Base-by-base conservation (phyloP, 1,140 invertebrate genomes). In the Aphelenchoides besseyi region DNA sequence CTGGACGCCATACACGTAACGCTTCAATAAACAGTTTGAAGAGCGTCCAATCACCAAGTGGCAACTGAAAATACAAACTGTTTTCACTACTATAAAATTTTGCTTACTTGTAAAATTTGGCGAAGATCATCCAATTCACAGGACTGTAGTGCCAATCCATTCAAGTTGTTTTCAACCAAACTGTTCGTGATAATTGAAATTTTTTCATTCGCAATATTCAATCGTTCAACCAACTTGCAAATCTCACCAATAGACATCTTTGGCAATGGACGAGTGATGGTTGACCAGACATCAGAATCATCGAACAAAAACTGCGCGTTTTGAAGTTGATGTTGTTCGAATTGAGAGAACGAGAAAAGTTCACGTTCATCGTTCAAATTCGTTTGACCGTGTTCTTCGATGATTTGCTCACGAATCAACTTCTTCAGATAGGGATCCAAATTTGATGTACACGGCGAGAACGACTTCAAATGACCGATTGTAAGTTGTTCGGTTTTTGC, bases 391-490 rank as follows among this genome's bases (percentile, higher is more conserved):
- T 71, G 55, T 26, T 74, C 72, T 35, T 78, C 76, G 41, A 30
- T 33, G 36, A 28, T 37, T 52, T 75, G 55, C 68, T 76, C 79
- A 35, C 69, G 36, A 9, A 82, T 84, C 30, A 79, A 64, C 32
- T 82, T 84, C 18, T 80, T 53, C 48, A 83, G 62, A 70, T 83
- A 83, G 0, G 81, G 81, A 72, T 83, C 81, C 48, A 83, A 72
- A 67, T 85, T 83, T 18, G 78, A 81, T 3, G 81, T 84, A 67
- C 82, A 83, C 5, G 82, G 75, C 12, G 74, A 74, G 67, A 83
- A 84, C 33, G 70, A 66, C 41, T 74, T 80, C 1, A 83, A 67
- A 59, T 83, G 82, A 16, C 74, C 75, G 52, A 82, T 77, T 18
- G 78, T 83, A 12, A 82, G 57, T 55, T 80, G 54, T 57, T 77